phyloP scores from a whole-genome alignment of 2,113 vertebrate species.

The Coturnix japonica region DNA sequence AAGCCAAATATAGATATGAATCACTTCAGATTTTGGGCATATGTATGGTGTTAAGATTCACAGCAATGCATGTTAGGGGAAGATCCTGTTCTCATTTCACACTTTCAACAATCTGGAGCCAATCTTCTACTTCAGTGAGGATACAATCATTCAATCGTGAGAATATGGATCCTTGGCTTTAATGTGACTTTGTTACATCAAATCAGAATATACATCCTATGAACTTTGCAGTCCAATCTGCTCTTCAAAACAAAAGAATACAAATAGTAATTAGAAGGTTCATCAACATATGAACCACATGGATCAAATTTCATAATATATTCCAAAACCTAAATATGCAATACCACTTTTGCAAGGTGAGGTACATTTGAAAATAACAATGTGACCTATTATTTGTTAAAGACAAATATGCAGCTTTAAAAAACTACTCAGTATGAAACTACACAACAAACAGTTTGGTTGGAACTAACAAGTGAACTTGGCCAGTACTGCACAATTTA shows the following conservation, averaged over 20 bases:
- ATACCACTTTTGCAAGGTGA: not conserved
- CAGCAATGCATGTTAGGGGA: slow-evolving; percentile 47
- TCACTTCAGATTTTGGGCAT: slow-evolving; percentile 59
- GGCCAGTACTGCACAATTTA: not conserved
- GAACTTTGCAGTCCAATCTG: not conserved
- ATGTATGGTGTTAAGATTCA: slow-evolving; percentile 61
- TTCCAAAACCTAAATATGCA: not conserved
- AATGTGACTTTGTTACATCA: not conserved
- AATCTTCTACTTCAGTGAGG: slow-evolving; percentile 19
- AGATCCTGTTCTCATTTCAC: slow-evolving; percentile 56
- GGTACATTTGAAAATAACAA: not conserved
- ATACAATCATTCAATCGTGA: not conserved
- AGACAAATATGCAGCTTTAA: not conserved
- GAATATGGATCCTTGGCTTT: not conserved
- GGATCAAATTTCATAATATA: not conserved
- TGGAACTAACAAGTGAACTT: not conserved
- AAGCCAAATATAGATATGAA: slow-evolving; percentile 57
- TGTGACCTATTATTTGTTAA: not conserved
- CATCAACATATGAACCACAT: not conserved
- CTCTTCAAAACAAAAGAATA: not conserved
- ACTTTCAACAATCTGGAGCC: slow-evolving; percentile 54
- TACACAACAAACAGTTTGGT: not conserved
- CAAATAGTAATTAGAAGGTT: not conserved
- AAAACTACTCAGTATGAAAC: not conserved
- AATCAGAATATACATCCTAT: not conserved